These are phyloP conservation scores for Salvator merianae DNA, from an alignment of 2,113 vertebrate genomes.

Conservation along the genomic window DNA sequence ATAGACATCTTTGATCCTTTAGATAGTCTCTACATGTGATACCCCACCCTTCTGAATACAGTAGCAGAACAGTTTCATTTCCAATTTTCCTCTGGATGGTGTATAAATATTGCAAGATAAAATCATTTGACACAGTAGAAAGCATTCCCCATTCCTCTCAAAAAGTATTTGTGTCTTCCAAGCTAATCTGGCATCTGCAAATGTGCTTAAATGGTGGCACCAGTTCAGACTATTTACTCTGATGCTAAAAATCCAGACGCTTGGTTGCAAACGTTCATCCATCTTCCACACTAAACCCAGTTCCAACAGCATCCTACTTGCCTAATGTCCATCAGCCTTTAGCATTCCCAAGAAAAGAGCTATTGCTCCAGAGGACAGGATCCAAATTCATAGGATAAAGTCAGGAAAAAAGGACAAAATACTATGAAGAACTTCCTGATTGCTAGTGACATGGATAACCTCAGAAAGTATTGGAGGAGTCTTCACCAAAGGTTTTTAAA, in stretches of 20 bases:
- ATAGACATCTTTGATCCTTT: background rate
- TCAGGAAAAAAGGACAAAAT: background rate
- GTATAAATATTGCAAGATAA: background rate
- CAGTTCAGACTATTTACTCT: slow-evolving; percentile 45
- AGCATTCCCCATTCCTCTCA: slow-evolving; percentile 44
- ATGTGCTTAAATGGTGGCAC: slow-evolving; percentile 52
- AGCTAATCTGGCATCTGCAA: slow-evolving; percentile 51
- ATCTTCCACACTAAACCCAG: background rate
- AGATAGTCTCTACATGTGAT: background rate
- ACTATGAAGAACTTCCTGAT: background rate
- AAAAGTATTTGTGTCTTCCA: slow-evolving; percentile 60
- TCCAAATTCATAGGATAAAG: background rate
- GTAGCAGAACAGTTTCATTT: background rate
- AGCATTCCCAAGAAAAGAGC: background rate
- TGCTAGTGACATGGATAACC: background rate
- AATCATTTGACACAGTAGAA: slow-evolving; percentile 23
- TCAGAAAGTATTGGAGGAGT: background rate
- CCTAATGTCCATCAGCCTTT: background rate
- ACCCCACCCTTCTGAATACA: background rate
- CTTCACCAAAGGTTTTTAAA: background rate
- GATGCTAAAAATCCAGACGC: background rate
- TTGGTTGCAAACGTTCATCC: background rate
- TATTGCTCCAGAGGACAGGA: background rate
- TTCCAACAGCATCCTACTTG: background rate
- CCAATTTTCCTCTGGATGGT: background rate